Evolutionary conservation across 2,113 vertebrate genomes (phyloP), one percentile per base, ranked within the genome.

Genomic region (Nothobranchius kuhntae): DNA sequence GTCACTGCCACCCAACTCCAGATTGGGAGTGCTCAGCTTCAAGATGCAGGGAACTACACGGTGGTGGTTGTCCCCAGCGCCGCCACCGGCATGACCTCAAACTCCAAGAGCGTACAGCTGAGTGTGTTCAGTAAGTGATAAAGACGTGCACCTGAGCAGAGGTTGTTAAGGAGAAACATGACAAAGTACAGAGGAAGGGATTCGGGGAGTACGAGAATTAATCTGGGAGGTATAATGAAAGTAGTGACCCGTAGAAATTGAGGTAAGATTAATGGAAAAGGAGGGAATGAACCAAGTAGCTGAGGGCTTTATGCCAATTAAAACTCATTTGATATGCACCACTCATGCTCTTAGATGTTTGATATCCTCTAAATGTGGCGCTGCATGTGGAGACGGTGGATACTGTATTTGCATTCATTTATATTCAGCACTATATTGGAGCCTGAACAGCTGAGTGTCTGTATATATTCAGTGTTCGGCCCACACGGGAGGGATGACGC

Each of bases 81-180:
- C 1, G 53, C 50, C 56, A 89, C 89, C 0, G 89, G 87, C 30
- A 62, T 91, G 45, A 0, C 4, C 6, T 0, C 4, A 4, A 92
- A 88, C 87, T 77, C 87, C 17, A 65, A 53, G 64, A 79, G 87
- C 0, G 60, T 88, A 7, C 67, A 78, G 53, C 81, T 93, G 58
- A 86, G 64, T 0, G 91, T 93, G 63, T 93, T 87, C n/a, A 89
- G 93, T 93, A 83, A 91, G 90, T 71, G 44, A 77, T 26, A 54
- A 69, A 63, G 13, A 24, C 55, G 46, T 17, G 51, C 5, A 26
- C 30, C 38, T 46, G 69, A 6, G 12, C 4, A 8, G 24, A 55
- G 61, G 35, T 71, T 77, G 61, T 82, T 61, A 59, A 68, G 50
- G 69, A 68, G 73, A 71, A 78, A 73, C 61, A 69, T 57, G 56